Percentiles rank a stretch among this genome's conserved stretches.
These are phyloP conservation scores for Phylloscopus whistleri DNA, from an alignment of 2,113 vertebrate genomes.

Conservation along the genomic window DNA sequence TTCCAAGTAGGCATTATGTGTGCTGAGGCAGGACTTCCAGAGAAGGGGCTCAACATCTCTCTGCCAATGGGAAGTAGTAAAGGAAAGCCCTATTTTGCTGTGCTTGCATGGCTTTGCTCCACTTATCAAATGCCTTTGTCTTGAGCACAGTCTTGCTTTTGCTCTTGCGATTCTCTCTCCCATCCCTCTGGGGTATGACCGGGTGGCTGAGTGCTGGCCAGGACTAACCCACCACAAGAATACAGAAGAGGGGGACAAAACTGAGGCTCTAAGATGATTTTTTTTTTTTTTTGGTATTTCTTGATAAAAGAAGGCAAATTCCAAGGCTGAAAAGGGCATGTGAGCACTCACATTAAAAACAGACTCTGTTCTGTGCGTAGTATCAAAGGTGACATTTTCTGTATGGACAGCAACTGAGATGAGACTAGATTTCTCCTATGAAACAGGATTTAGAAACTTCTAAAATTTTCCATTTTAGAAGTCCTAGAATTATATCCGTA, in stretches of 20 bases:
- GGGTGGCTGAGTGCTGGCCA: accelerated
- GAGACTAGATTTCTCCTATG: not conserved
- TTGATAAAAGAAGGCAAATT: not conserved
- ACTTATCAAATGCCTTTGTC: not conserved
- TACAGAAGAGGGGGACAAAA: not conserved
- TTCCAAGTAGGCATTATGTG: accelerated
- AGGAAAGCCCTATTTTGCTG: not conserved
- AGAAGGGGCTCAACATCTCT: not conserved
- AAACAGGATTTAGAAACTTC: not conserved
- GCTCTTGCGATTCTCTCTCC: not conserved
- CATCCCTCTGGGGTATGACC: accelerated
- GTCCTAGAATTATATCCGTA: not conserved
- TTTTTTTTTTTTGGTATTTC: not conserved
- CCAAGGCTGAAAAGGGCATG: not conserved
- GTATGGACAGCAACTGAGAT: not conserved
- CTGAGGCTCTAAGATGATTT: not conserved
- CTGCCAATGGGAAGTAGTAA: not conserved
- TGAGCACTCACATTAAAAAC: not conserved
- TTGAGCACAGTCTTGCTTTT: not conserved
- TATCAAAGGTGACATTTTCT: not conserved
- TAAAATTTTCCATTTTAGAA: not conserved
- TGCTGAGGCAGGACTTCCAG: not conserved
- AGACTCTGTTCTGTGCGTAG: not conserved
- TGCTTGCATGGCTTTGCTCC: not conserved
- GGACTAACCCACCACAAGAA: not conserved